Conservation (phyloP, 2,797 vertebrate genomes). For the Prionace glauca region DNA sequence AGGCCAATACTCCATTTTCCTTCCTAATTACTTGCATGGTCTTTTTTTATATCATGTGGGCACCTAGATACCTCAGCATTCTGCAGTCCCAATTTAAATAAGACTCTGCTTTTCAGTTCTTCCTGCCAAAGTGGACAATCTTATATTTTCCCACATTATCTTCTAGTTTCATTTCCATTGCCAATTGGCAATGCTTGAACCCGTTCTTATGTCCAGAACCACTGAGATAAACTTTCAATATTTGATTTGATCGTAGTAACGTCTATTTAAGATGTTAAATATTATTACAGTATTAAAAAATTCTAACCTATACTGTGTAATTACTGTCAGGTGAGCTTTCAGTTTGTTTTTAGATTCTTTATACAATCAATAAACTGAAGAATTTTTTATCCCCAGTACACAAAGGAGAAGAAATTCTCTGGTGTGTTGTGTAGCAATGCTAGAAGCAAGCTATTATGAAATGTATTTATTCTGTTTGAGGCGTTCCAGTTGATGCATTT, state of each 20-base stretch:
- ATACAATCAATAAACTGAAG: not conserved
- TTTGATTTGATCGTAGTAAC: not conserved
- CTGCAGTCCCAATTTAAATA: too few species aligned
- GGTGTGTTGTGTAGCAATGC: not conserved
- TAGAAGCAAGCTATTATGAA: not conserved
- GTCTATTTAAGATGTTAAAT: not conserved
- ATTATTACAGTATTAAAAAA: not conserved
- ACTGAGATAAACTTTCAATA: not conserved
- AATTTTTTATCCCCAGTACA: not conserved
- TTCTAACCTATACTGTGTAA: not conserved
- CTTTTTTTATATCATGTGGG: too few species aligned
- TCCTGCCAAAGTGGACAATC: too few species aligned
- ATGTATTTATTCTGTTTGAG: not conserved
- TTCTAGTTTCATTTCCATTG: not conserved
- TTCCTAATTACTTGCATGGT: too few species aligned
- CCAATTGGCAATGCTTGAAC: not conserved
- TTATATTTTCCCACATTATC: too few species aligned
- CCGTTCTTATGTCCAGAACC: not conserved
- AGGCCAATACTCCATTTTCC: too few species aligned
- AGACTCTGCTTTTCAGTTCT: too few species aligned
- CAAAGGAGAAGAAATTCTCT: not conserved
- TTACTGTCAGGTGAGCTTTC: not conserved
- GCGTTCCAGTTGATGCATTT: not conserved
- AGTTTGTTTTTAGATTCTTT: not conserved
- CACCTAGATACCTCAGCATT: too few species aligned